A percentile compares a stretch with the other conserved stretches of the same genome.
phyloP scores from a whole-genome alignment of 2,888 invertebrate genomes.

The Alcis repandata region DNA sequence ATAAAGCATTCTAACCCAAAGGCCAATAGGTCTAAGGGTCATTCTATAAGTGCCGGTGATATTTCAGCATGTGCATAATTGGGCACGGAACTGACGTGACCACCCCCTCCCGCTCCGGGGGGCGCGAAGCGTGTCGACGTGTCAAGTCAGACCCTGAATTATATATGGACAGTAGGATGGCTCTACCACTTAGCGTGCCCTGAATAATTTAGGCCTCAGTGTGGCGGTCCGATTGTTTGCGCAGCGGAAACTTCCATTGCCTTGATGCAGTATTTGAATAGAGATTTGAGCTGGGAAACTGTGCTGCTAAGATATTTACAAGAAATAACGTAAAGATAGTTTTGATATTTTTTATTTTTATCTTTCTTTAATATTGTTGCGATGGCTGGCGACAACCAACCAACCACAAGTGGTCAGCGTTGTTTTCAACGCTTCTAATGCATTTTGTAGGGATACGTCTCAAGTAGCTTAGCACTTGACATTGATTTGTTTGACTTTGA shows the following conservation, averaged over 20 bases:
- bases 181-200: slow-evolving; percentile 79
- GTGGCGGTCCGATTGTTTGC: slow-evolving; percentile 64
- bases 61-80: slow-evolving; percentile 84
- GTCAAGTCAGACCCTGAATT: slow-evolving; percentile 82
- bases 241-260: slow-evolving; percentile 47
- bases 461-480: too few species aligned
- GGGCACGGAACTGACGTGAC: slow-evolving; percentile 77
- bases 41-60: slow-evolving; percentile 76
- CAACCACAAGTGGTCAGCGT: too few species aligned
- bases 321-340: too few species aligned
- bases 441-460: too few species aligned
- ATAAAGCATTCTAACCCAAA: slow-evolving; percentile 69
- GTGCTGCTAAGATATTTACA: background rate
- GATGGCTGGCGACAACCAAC: too few species aligned
- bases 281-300: background rate
- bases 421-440: too few species aligned
- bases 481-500: too few species aligned
- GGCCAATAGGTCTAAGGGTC: slow-evolving; percentile 86
- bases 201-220: slow-evolving; percentile 80
- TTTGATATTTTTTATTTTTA: too few species aligned
- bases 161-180: slow-evolving; percentile 80
- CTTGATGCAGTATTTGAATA: slow-evolving; percentile 38
- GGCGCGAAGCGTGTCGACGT: slow-evolving; percentile 78
- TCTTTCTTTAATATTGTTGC: too few species aligned
- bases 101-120: slow-evolving; percentile 52